Percentiles rank a stretch among this genome's conserved stretches.
These are phyloP conservation scores for Brachyopa scutellaris DNA, from an alignment of 2,888 invertebrate genomes.

Conservation along the genomic window DNA sequence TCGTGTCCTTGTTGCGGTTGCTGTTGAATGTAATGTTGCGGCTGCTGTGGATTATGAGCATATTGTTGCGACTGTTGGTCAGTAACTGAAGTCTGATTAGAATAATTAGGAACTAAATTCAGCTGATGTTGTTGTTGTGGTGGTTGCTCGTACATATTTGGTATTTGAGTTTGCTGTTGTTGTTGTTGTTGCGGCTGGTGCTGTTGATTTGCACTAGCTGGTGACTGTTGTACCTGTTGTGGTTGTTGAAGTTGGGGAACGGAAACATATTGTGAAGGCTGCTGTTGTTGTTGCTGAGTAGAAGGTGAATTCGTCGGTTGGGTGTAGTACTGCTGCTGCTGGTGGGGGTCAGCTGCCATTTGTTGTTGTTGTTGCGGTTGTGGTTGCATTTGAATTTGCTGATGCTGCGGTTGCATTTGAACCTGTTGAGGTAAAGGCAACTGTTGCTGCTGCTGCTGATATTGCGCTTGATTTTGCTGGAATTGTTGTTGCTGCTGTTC, in stretches of 20 bases:
- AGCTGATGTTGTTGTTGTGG: slow-evolving; percentile 67
- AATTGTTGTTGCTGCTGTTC: slow-evolving; percentile 69
- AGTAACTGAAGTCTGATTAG: slow-evolving; percentile 31
- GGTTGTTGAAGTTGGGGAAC: slow-evolving; percentile 59
- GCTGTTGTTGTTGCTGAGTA: slow-evolving; percentile 74
- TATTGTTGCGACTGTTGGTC: slow-evolving; percentile 61
- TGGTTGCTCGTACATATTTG: slow-evolving; percentile 44
- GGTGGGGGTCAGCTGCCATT: slow-evolving; percentile 64
- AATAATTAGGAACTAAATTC: slow-evolving; percentile 49
- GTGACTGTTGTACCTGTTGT: slow-evolving; percentile 72
- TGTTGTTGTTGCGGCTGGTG: slow-evolving; percentile 47
- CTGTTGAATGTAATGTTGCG: slow-evolving; percentile 74
- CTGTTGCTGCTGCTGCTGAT: slow-evolving; percentile 80
- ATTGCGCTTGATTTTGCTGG: slow-evolving; percentile 59
- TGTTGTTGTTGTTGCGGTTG: slow-evolving; percentile 64
- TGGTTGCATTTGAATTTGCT: slow-evolving; percentile 44
- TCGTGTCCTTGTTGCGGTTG: slow-evolving; percentile 75
- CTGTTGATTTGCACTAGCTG: slow-evolving; percentile 51
- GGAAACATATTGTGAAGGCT: slow-evolving; percentile 41
- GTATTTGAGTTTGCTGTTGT: slow-evolving; percentile 8
- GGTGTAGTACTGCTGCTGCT: slow-evolving; percentile 67
- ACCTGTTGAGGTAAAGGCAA: slow-evolving; percentile 77
- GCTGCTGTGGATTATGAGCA: slow-evolving; percentile 60
- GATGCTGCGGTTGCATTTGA: slow-evolving; percentile 69
- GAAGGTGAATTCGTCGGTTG: slow-evolving; percentile 73